Conservation (phyloP, 2,113 vertebrate species). For the Paracanthobrama guichenoti region DNA sequence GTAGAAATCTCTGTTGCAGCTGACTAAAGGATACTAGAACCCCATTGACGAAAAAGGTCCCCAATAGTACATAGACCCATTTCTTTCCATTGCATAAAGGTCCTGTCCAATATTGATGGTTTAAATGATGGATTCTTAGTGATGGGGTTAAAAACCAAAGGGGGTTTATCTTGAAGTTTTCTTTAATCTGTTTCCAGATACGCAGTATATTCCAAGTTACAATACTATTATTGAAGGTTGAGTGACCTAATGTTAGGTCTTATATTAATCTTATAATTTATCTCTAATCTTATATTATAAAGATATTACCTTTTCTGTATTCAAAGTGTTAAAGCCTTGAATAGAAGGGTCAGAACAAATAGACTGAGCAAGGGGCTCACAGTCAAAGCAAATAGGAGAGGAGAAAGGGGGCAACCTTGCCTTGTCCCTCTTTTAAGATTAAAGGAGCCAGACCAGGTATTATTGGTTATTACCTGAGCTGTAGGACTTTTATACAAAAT, state of each 20-base stretch:
- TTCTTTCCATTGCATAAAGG: no score
- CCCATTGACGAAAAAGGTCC: no score
- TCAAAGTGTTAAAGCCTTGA: background rate
- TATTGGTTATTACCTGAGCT: slow-evolving; percentile 6
- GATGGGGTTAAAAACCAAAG: background rate
- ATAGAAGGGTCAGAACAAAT: background rate
- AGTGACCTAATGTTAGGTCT: background rate
- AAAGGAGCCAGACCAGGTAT: background rate
- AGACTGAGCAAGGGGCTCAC: background rate
- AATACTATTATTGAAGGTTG: background rate
- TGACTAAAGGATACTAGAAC: no score
- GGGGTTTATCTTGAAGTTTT: background rate
- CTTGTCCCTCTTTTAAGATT: background rate
- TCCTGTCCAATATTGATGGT: no score
- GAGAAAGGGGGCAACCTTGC: background rate
- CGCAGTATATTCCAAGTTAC: background rate
- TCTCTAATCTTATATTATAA: no score
- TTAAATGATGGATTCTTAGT: no score
- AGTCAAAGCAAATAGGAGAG: background rate
- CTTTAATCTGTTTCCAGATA: background rate
- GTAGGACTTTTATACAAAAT: background rate
- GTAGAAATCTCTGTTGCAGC: no score
- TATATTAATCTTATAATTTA: no score
- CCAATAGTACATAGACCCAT: no score
- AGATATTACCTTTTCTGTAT: no score